phyloP scores from a whole-genome alignment of 92 coral and sea anemone species.

The Bergia puertoricense region DNA sequence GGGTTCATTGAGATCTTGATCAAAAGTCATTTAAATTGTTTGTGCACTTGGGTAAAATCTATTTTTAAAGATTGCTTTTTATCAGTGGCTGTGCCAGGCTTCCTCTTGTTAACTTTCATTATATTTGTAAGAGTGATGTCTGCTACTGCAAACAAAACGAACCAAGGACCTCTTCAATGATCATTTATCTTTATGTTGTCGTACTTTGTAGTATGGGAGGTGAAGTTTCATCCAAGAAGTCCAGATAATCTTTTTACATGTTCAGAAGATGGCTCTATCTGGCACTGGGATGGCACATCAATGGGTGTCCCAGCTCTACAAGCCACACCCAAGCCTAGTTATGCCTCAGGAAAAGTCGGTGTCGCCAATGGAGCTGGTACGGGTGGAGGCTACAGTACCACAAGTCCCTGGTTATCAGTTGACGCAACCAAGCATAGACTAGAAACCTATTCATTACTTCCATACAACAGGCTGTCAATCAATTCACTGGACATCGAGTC shows the following conservation, averaged over 20 bases:
- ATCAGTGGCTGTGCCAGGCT: too few relatives aligned
- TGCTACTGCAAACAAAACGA: too few relatives aligned
- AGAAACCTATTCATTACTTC: conserved; percentile 92
- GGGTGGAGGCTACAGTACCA: conserved; percentile 54
- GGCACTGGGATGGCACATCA: conserved; percentile 99
- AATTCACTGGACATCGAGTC: conserved; percentile 93
- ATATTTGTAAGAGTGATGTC: too few relatives aligned
- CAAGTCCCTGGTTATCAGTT: conserved; percentile 97
- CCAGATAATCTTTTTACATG: conserved; percentile 97
- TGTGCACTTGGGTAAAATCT: too few relatives aligned
- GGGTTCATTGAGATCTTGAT: too few relatives aligned
- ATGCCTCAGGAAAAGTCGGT: conserved; percentile 37
- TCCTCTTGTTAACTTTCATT: too few relatives aligned
- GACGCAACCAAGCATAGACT: conserved; percentile 96
- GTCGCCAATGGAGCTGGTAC: conserved; percentile 59
- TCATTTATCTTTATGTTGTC: background rate
- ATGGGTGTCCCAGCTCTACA: conserved; percentile 62
- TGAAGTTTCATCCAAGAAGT: conserved; percentile 85
- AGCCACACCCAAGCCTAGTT: conserved; percentile 53
- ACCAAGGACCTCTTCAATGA: background rate
- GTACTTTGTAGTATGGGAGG: conserved; percentile 86
- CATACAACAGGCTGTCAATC: conserved; percentile 89
- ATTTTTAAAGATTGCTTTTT: too few relatives aligned
- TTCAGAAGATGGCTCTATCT: conserved; percentile 96
- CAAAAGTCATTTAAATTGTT: too few relatives aligned